Conservation (phyloP, 2,797 vertebrate genomes). For the Bradypus variegatus region DNA sequence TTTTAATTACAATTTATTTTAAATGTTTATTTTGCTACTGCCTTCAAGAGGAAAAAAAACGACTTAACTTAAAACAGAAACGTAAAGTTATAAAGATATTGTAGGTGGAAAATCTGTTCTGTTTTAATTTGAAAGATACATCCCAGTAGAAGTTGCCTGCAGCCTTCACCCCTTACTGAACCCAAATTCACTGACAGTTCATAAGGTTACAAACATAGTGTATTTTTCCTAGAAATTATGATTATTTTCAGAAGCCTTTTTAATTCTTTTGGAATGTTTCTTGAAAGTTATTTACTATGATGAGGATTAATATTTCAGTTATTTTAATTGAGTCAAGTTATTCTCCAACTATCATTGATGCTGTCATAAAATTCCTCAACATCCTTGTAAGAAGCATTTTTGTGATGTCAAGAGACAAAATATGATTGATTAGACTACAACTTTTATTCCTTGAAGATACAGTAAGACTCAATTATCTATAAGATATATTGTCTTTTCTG, state of each 20-base stretch:
- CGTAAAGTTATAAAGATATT: not conserved
- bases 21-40: not conserved
- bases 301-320: not conserved
- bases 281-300: not conserved
- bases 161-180: not conserved
- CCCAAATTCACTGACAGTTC: not conserved
- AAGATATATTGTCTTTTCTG: not conserved
- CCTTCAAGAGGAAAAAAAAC: not conserved
- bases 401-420: not conserved
- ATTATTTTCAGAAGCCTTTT: slow-evolving; percentile 11
- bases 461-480: not conserved
- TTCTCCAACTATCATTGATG: not conserved
- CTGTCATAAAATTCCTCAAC: not conserved
- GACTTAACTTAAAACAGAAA: not conserved
- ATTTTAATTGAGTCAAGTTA: not conserved
- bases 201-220: not conserved
- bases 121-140: not conserved
- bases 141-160: not conserved
- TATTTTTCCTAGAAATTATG: not conserved
- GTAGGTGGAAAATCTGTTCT: not conserved
- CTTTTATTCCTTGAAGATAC: not conserved
- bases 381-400: not conserved
- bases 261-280: not conserved
- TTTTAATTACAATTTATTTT: slow-evolving; percentile 11
- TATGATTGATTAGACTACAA: not conserved